A percentile compares a stretch with the other conserved stretches of the same genome.
Conservation (phyloP, 1,140 invertebrate genomes). For the Portunus trituberculatus region DNA sequence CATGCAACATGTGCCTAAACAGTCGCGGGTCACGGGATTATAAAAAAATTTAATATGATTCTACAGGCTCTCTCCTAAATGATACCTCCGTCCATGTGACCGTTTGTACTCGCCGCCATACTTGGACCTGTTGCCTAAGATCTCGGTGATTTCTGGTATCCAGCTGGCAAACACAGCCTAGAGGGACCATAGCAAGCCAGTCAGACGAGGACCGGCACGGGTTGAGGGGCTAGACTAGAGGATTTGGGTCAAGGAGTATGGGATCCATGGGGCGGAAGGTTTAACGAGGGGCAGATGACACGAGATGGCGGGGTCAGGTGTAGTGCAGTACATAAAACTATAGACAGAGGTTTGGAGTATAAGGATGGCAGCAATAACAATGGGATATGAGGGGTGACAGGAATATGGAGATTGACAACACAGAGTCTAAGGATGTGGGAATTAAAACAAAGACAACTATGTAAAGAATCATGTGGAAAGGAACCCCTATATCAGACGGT, state of each 20-base stretch:
- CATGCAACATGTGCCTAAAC: slow-evolving; percentile 75
- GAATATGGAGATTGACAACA: slow-evolving; percentile 3
- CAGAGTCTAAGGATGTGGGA: slow-evolving; percentile 14
- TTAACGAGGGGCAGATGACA: slow-evolving; percentile 42
- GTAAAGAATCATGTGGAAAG: slow-evolving; percentile 4
- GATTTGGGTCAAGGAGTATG: slow-evolving; percentile 52
- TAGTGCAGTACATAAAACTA: not conserved
- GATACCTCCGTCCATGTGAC: slow-evolving; percentile 95
- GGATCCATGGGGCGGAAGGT: slow-evolving; percentile 47
- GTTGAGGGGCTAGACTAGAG: slow-evolving; percentile 62
- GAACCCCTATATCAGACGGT: slow-evolving; percentile 41
- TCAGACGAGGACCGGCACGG: slow-evolving; percentile 77
- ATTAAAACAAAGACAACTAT: slow-evolving; percentile 40
- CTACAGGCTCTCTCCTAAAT: slow-evolving; percentile 77
- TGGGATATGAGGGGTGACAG: slow-evolving; percentile 28
- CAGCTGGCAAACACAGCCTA: slow-evolving; percentile 99
- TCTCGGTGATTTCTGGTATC: slow-evolving; percentile 99
- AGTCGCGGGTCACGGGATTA: slow-evolving; percentile 71
- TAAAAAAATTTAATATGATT: slow-evolving; percentile 71
- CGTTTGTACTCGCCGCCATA: slow-evolving; percentile 91
- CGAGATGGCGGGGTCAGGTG: not conserved
- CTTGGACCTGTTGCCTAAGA: slow-evolving; percentile 97
- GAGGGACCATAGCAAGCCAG: slow-evolving; percentile 77
- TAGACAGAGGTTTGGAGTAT: slow-evolving; percentile 15
- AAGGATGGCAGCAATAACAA: slow-evolving; percentile 38